Conservation (phyloP, 2,113 vertebrate species). For the Pedionomus torquatus region DNA sequence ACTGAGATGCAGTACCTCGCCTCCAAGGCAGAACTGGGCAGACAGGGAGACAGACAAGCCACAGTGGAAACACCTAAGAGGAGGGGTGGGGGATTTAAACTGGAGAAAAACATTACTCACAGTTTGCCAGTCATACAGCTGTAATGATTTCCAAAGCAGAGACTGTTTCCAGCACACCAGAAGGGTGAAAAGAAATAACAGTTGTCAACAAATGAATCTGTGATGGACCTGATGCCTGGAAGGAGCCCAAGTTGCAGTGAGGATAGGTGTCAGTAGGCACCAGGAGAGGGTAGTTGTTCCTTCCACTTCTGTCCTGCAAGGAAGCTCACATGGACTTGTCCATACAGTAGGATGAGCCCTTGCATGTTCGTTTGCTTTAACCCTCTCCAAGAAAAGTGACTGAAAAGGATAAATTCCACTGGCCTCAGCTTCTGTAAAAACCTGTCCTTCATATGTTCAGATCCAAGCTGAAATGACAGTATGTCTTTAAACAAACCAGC, state of each 20-base stretch:
- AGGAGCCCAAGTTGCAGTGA: background rate
- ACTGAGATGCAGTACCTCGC: background rate
- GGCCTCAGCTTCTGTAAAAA: background rate
- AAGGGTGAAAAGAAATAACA: background rate
- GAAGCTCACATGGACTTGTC: background rate
- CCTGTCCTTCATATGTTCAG: background rate
- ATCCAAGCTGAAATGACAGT: background rate
- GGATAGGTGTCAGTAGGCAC: background rate
- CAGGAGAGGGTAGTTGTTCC: background rate
- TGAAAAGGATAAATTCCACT: background rate
- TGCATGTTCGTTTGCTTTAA: background rate
- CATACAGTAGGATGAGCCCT: background rate
- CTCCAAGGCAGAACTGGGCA: background rate
- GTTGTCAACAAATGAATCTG: background rate
- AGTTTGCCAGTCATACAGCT: background rate
- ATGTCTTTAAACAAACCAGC: background rate
- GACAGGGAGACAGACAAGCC: background rate
- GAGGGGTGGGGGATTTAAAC: background rate
- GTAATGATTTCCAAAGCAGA: slow-evolving; percentile 37
- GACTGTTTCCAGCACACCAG: background rate
- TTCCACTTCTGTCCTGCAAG: background rate
- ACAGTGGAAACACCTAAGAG: background rate
- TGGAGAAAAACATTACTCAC: slow-evolving; percentile 11
- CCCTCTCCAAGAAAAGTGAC: background rate
- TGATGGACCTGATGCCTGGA: background rate